Evolutionary conservation across 1,140 invertebrate genomes (phyloP), one percentile per base, ranked within the genome.

Genomic region (Drosophila seguyi): DNA sequence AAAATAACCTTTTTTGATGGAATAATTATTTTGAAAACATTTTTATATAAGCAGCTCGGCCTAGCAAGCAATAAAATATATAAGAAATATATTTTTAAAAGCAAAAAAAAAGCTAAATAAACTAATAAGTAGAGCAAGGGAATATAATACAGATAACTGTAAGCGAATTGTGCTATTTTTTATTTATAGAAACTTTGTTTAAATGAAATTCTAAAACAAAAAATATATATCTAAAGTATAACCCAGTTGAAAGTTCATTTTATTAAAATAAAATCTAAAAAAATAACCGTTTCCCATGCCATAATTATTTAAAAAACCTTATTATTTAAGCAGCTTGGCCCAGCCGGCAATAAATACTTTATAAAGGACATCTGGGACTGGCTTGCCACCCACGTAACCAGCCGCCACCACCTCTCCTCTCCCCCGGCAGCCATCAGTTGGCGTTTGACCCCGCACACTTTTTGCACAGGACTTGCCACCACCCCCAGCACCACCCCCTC

Each of bases 371-470:
- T 55, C 52, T 55, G 52, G 52, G 14, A 81, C 2, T 11, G 3
- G 22, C 44, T 42, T 18, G 20, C 39, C 29, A 6, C 5, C 31
- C 38, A 6, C 42, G 6, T 10, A 25, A 7, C 44, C 4, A 25
- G 18, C 18, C 18, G 7, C 18, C 18, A 16, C 25, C 31, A 4
- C 31, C 11, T 34, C 31, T 11, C 31, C 7, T 4, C 25, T 25
- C 25, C 25, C 25, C 6, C 38, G 44, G 22, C 47, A 42, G 11
- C 36, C 20, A 62, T 60, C 72, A 73, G 50, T 34, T 72, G 74
- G 65, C 63, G 68, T 88, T 91, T 91, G 79, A 83, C 79, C 78
- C 63, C 50, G 60, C 52, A 25, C 52, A 55, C 52, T 50, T 36
- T 53, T 55, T 75, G 48, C 29, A 18, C 52, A 36, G 18, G 16